Conservation (phyloP, 2,888 invertebrate genomes). For the Pherbina coryleti region DNA sequence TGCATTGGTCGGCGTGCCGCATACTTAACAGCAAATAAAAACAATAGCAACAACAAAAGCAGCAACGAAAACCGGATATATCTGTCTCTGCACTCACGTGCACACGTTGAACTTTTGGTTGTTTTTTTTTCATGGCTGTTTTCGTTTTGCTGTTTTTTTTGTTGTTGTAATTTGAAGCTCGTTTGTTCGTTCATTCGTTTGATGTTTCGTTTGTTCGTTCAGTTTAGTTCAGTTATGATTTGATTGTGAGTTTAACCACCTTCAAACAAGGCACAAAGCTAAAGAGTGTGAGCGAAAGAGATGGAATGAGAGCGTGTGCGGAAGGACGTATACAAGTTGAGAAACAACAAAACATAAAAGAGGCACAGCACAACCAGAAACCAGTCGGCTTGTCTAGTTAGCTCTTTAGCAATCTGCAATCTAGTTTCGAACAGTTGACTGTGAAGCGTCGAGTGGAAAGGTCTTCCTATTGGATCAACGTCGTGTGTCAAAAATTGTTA, state of each 20-base stretch:
- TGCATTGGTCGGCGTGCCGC: background rate
- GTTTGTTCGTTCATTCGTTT: constrained; percentile 39
- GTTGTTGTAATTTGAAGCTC: background rate
- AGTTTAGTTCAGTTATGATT: constrained; percentile 50
- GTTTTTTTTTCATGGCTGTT: background rate
- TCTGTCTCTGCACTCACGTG: constrained; percentile 45
- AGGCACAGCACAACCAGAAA: constrained; percentile 53
- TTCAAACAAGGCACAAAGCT: constrained; percentile 61
- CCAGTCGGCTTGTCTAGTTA: constrained; percentile 69
- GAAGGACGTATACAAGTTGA: constrained; percentile 37
- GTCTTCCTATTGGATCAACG: constrained; percentile 62
- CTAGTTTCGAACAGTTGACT: constrained; percentile 70
- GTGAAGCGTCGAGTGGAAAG: constrained; percentile 68
- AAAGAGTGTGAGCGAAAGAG: constrained; percentile 30
- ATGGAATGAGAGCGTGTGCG: constrained; percentile 46
- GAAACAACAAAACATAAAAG: constrained; percentile 6
- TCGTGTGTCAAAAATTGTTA: constrained; percentile 47
- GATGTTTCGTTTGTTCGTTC: constrained; percentile 49
- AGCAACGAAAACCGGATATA: constrained; percentile 20
- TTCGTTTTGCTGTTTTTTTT: background rate
- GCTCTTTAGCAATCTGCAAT: constrained; percentile 66
- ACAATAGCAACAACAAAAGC: background rate
- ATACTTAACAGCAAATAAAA: background rate
- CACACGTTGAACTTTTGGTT: constrained; percentile 4
- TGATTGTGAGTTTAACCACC: constrained; percentile 65